These are phyloP conservation scores for Rotaria magnacalcarata DNA, from an alignment of 2,888 invertebrate species.

Conservation along the genomic window DNA sequence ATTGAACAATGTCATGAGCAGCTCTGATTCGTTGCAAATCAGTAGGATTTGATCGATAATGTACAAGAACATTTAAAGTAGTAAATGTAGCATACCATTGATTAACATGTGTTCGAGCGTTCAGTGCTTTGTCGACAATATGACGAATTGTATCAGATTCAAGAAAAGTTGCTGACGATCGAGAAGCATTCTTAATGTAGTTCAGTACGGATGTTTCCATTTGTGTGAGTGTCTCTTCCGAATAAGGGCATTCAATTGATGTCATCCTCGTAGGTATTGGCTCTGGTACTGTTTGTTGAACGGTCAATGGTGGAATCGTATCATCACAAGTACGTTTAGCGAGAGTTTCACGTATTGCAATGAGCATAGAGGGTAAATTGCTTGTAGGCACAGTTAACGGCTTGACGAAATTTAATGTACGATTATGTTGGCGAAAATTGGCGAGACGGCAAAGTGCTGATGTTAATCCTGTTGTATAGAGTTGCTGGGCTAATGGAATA, in stretches of 20 bases:
- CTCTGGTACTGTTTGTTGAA: no score
- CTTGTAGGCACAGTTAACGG: neutral
- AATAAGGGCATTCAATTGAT: neutral
- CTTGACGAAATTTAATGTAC: neutral
- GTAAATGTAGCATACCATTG: neutral
- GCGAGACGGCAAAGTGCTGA: neutral
- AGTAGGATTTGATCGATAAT: neutral
- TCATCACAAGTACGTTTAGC: no score
- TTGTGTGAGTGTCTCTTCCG: neutral
- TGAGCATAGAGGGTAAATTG: neutral
- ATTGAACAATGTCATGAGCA: neutral
- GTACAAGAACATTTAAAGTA: neutral
- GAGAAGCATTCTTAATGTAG: neutral
- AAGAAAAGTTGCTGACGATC: neutral
- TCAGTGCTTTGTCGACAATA: neutral
- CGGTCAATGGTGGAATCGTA: no score
- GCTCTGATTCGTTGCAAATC: neutral
- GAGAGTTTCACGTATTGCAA: neutral
- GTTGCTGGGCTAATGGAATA: no score
- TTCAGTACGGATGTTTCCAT: neutral
- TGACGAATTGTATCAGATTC: neutral
- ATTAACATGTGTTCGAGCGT: neutral
- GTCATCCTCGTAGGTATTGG: no score
- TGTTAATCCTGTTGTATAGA: neutral
- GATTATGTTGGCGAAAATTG: neutral